Evolutionary conservation across 1,140 invertebrate species (phyloP), one percentile per base, ranked within the genome.

Genomic region (Nylanderia fulva): DNA sequence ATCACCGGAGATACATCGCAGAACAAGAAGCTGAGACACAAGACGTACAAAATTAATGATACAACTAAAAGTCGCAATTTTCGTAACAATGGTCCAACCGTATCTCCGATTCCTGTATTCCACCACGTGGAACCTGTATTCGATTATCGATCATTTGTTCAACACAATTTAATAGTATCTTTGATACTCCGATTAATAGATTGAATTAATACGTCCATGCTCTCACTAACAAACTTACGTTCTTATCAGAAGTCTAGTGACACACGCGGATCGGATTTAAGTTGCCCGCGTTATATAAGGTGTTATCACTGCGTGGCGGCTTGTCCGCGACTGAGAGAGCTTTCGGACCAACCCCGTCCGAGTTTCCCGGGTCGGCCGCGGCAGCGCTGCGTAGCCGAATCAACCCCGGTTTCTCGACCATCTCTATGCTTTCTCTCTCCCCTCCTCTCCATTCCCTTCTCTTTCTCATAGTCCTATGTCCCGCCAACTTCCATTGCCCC

Each of bases 291-390:
- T 80, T 85, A 89, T 84, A 83, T 71, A 27, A 61, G 74, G 61
- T 82, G 88, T 77, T 90, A 90, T 90, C 76, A 84, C 79, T 90
- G 87, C 92, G 90, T 91, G 88, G 89, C 91, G 90, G 90, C 83
- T 92, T 83, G 85, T 90, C 88, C 89, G 91, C 91, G 88, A 91
- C 93, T 93, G 91, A 90, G 83, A 79, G 88, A 71, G 77, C 85
- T 85, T 74, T 90, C 85, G 84, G 90, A 85, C 89, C 90, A 92
- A 92, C 90, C 93, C 91, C 87, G 66, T 88, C 86, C 85, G 90
- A 85, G 87, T 91, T 93, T 93, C 90, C 83, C 80, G 68, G 77
- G 84, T 88, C 85, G 77, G 86, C 92, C 93, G 76, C 89, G 68
- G 88, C 79, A 88, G 92, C 88, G 91, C 90, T 92, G 77, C 66